Percentiles rank a stretch among this genome's conserved stretches.
Conservation (phyloP, 1,140 invertebrate species). For the Capitella teleta region DNA sequence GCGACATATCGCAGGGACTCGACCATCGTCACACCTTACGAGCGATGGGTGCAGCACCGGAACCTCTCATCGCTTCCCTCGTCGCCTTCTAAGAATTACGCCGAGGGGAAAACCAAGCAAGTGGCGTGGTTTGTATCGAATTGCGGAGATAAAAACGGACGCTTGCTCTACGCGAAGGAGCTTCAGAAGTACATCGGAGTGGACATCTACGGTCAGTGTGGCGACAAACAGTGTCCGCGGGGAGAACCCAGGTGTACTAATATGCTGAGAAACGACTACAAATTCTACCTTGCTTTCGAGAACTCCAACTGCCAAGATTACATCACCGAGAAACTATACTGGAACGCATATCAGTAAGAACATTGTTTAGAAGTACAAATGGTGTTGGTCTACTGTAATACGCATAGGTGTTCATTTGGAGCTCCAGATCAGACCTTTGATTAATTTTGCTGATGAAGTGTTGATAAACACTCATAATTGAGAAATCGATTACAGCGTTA, state of each 20-base stretch:
- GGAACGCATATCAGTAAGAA: conserved; percentile 30
- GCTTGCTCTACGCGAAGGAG: conserved; percentile 48
- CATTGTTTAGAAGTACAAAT: neutral
- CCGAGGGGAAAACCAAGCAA: conserved; percentile 33
- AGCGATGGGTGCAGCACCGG: conserved; percentile 72
- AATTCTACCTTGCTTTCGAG: conserved; percentile 89
- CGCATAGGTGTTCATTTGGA: no score
- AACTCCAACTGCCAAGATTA: conserved; percentile 45
- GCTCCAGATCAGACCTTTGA: no score
- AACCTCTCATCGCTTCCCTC: conserved; percentile 10
- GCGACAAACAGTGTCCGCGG: conserved; percentile 35
- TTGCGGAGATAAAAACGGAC: conserved; percentile 46
- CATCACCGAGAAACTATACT: conserved; percentile 48
- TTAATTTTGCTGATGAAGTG: no score
- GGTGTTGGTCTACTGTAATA: no score
- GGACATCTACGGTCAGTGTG: conserved; percentile 61
- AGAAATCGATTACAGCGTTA: no score
- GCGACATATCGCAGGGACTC: conserved; percentile 75
- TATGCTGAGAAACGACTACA: conserved; percentile 86
- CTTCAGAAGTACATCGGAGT: conserved; percentile 48
- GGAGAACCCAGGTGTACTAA: conserved; percentile 70
- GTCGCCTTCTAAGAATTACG: conserved; percentile 4
- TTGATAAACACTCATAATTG: no score
- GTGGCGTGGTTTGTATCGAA: conserved; percentile 46
- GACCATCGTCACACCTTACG: conserved; percentile 90